A percentile compares a stretch with the other conserved stretches of the same genome.
These are phyloP conservation scores for Trissolcus japonicus DNA, from an alignment of 2,888 invertebrate species.

Conservation along the genomic window DNA sequence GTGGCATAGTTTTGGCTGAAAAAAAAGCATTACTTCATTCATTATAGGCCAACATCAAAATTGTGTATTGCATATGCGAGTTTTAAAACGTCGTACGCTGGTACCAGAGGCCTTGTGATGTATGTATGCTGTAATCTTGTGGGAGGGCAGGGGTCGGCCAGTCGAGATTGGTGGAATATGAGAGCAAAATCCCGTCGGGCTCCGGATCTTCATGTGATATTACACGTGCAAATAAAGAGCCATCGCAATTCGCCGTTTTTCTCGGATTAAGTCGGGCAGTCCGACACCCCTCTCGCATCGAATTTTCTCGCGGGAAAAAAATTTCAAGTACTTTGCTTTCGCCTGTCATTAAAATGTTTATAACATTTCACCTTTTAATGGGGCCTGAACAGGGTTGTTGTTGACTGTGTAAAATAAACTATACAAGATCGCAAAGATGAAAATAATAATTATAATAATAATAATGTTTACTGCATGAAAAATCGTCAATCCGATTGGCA, in stretches of 20 bases:
- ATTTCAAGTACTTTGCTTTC: background rate
- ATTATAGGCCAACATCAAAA: constrained; percentile 37
- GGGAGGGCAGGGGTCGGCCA: constrained; percentile 17
- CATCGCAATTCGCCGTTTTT: constrained; percentile 49
- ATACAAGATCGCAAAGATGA: no score
- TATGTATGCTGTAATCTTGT: constrained; percentile 32
- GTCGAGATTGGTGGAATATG: constrained; percentile 53
- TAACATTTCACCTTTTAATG: no score
- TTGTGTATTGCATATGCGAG: constrained; percentile 41
- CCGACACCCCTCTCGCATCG: background rate
- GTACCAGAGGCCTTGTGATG: background rate
- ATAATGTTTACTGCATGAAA: no score
- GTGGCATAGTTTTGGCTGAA: background rate
- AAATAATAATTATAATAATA: no score
- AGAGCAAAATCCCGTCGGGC: constrained; percentile 48
- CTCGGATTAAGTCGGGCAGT: constrained; percentile 43
- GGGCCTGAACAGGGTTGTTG: no score
- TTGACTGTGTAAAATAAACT: no score
- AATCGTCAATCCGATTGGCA: no score
- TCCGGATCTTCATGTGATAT: constrained; percentile 53
- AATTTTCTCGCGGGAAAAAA: background rate
- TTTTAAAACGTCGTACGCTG: constrained; percentile 38
- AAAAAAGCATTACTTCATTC: constrained; percentile 34
- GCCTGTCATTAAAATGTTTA: no score
- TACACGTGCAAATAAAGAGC: constrained; percentile 57